Percentiles rank a stretch among this genome's conserved stretches.
These are phyloP conservation scores for Rhamnusium bicolor DNA, from an alignment of 2,888 invertebrate species.

Conservation along the genomic window DNA sequence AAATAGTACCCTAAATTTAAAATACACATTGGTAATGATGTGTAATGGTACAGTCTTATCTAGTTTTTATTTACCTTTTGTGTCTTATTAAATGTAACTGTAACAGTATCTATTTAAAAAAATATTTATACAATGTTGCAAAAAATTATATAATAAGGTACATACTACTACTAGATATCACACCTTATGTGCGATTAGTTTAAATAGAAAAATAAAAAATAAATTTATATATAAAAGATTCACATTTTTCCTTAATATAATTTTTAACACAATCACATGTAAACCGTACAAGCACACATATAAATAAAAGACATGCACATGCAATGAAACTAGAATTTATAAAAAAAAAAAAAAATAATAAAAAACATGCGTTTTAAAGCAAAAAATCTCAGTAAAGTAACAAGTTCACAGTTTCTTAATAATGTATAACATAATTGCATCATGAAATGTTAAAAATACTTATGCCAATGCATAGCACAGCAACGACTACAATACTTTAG, in stretches of 20 bases:
- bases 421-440: conserved; percentile 31
- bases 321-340: conserved; percentile 43
- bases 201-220: conserved; percentile 31
- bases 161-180: conserved; percentile 16
- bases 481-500: conserved; percentile 44
- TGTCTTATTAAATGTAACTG: not conserved
- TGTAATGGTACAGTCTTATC: conserved; percentile 28
- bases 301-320: conserved; percentile 54
- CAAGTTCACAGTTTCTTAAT: conserved; percentile 17
- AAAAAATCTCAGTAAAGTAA: conserved; percentile 37
- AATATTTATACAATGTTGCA: conserved; percentile 11
- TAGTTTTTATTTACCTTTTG: conserved; percentile 22
- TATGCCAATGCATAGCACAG: conserved; percentile 46
- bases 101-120: conserved; percentile 5
- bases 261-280: conserved; percentile 21
- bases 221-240: conserved; percentile 32
- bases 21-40: conserved; percentile 13
- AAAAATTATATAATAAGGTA: conserved; percentile 20
- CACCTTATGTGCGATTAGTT: conserved; percentile 10
- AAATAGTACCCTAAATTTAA: conserved; percentile 18
- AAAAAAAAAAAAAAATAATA: conserved; percentile 40
- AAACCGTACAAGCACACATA: conserved; percentile 37
- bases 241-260: conserved; percentile 26
- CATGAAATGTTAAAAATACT: conserved; percentile 34
- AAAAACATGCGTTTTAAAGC: conserved; percentile 42